phyloP scores from a whole-genome alignment of 92 coral and sea anemone species.

The Bergia sp. region DNA sequence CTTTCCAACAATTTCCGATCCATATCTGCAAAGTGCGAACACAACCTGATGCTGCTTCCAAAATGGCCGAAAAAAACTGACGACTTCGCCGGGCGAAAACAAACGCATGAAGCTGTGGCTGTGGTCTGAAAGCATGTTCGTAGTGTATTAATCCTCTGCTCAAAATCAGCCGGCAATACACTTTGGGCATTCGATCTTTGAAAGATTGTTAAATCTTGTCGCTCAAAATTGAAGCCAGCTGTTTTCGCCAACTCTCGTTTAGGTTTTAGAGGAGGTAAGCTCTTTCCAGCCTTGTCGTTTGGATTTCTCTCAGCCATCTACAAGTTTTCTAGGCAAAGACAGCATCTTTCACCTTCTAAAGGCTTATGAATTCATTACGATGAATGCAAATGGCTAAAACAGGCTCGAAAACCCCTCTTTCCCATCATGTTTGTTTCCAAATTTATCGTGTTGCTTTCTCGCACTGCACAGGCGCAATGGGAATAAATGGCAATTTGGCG shows the following conservation, averaged over 20 bases:
- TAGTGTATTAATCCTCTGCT: constrained; percentile 59
- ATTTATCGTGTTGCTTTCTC: constrained; percentile 26
- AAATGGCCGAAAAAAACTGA: constrained; percentile 70
- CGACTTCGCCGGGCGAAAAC: constrained; percentile 59
- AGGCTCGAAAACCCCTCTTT: constrained; percentile 33
- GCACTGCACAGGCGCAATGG: constrained; percentile 33
- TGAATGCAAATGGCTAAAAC: constrained; percentile 26
- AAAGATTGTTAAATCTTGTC: constrained; percentile 28
- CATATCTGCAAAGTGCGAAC: constrained; percentile 70
- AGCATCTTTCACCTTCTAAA: constrained; percentile 36
- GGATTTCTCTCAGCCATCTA: constrained; percentile 29
- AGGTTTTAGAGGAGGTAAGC: constrained; percentile 2
- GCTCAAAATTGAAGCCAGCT: constrained; percentile 32
- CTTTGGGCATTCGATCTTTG: constrained; percentile 57
- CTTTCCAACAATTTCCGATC: constrained; percentile 74
- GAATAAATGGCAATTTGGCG: constrained; percentile 36
- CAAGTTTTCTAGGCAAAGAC: constrained; percentile 19
- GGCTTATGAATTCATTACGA: constrained; percentile 35
- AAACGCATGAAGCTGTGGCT: constrained; percentile 43
- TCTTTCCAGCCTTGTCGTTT: not conserved
- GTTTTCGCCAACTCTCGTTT: constrained; percentile 27
- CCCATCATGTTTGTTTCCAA: constrained; percentile 44
- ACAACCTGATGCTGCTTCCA: constrained; percentile 66
- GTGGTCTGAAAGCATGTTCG: constrained; percentile 58
- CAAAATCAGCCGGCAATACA: constrained; percentile 59